Evolutionary conservation across 2,113 vertebrate species (phyloP), one percentile per base, ranked within the genome.

Genomic region (Sorex fumeus): DNA sequence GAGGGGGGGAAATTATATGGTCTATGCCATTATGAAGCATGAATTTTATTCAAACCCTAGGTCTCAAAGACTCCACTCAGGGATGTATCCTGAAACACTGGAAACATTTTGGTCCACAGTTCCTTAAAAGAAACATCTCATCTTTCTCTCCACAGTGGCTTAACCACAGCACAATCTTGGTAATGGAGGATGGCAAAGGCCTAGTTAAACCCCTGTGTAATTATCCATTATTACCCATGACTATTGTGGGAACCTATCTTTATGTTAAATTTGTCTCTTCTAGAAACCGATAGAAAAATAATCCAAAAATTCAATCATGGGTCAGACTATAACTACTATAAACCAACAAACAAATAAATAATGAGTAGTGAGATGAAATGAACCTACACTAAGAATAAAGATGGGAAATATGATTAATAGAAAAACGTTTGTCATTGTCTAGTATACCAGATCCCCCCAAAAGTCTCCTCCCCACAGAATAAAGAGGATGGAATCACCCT

Each of bases 261-360:
- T 60, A 21, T 60, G 57, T 21, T 60, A 60, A 60, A 21, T 3
- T 21, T 60, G 21, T 60, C 57, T 60, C 19, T 60, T 60, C 57
- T 60, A 60, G 21, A 60, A 23, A 4, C 6, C 57, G 5, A 60
- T 19, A 23, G 57, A 60, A 60, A 23, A 60, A 60, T 60, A 60
- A 60, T 62, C 60, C 86, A 75, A 30, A 15, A 72, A 76, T 69
- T 47, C 13, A 2, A 62, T 36, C 25, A 15, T n/a, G 53, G 67
- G 11, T 53, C 23, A 69, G 47, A 64, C 40, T 8, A 75, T 19
- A 69, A 36, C 36, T 34, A 47, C 69, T 19, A 66, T 19, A 66
- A 70, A 76, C 15, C 57, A 92, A 90, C 82, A 70, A 92, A 90
- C 82, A 70, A 23, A 76, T 69, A 78, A 53, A 76, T 21, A 32